Percentiles rank a stretch among this genome's conserved stretches.
Evolutionary conservation across 1,140 invertebrate species (phyloP).

Genomic region (Drosophila chauvacae): DNA sequence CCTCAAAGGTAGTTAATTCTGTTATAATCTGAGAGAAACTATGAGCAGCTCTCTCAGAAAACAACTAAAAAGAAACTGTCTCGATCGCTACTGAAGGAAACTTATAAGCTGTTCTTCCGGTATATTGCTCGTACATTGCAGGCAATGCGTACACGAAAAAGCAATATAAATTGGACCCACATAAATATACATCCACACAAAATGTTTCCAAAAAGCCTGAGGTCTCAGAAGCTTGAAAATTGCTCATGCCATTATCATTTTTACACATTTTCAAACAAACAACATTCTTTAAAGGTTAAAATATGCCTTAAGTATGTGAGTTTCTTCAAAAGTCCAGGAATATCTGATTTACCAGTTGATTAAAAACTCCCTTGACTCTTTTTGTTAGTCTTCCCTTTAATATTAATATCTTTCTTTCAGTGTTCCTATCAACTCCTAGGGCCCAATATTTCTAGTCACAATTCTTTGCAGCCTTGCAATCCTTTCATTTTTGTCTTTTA

Average conservation of each 20-base stretch:
- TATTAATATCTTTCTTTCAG: slow-evolving; percentile 7
- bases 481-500: slow-evolving; percentile 48
- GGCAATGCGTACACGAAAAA: no score
- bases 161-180: no score
- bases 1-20: no score
- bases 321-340: not conserved
- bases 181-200: no score
- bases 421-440: slow-evolving; percentile 2
- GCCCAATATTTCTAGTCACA: slow-evolving; percentile 13
- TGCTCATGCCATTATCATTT: no score
- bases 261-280: no score
- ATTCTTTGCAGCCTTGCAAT: slow-evolving; percentile 46
- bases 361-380: no score
- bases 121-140: not conserved
- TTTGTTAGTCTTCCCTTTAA: no score
- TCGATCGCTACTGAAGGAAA: not conserved
- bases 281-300: no score
- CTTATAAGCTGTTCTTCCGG: no score
- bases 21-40: not conserved
- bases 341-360: not conserved
- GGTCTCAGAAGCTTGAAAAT: no score
- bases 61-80: not conserved
- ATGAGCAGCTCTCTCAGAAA: not conserved
- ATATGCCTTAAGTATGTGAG: not conserved
- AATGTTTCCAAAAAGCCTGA: no score